A percentile compares a stretch with the other conserved stretches of the same genome.
Evolutionary conservation across 30 jellyfish, hydroid and myxozoan species (phyloP).

Genomic region (Morbakka virulenta): DNA sequence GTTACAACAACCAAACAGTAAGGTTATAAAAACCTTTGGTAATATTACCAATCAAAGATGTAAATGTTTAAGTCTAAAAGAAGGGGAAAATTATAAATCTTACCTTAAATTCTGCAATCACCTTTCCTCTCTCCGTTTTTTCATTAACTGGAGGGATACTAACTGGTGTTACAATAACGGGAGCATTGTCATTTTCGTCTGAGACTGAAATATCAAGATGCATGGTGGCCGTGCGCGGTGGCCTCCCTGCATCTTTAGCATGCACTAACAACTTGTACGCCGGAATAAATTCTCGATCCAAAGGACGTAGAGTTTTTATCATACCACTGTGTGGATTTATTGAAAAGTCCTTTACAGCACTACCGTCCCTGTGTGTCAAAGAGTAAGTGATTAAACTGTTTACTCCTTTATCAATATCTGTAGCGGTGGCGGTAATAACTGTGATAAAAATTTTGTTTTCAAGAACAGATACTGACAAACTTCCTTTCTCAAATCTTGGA

Average conservation of each 20-base stretch:
- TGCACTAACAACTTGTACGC: slow-evolving; percentile 33
- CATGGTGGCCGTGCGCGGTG: slow-evolving; percentile 26
- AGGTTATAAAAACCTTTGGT: no score
- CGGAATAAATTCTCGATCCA: slow-evolving; percentile 66
- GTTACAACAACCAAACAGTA: no score
- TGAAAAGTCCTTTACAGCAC: slow-evolving; percentile 17
- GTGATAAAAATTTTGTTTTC: slow-evolving; percentile 35
- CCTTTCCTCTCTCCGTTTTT: slow-evolving; percentile 9
- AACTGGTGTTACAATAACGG: slow-evolving; percentile 48
- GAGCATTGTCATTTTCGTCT: slow-evolving; percentile 85
- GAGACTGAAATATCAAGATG: slow-evolving; percentile 38
- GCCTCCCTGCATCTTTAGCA: slow-evolving; percentile 68
- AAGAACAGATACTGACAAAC: slow-evolving; percentile 38
- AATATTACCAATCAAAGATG: no score
- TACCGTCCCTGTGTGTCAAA: slow-evolving; percentile 46
- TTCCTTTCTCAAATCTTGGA: slow-evolving; percentile 77
- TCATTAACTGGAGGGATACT: slow-evolving; percentile 67
- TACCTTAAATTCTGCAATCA: slow-evolving; percentile 1
- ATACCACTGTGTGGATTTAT: slow-evolving; percentile 55
- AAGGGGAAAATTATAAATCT: no score
- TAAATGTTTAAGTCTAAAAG: no score
- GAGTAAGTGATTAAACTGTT: slow-evolving; percentile 60
- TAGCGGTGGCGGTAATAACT: slow-evolving; percentile 47
- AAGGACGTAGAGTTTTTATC: slow-evolving; percentile 29
- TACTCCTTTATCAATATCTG: slow-evolving; percentile 67